A percentile compares a stretch with the other conserved stretches of the same genome.
These are phyloP conservation scores for Heliconius himera DNA, from an alignment of 1,140 invertebrate genomes.

Conservation along the genomic window DNA sequence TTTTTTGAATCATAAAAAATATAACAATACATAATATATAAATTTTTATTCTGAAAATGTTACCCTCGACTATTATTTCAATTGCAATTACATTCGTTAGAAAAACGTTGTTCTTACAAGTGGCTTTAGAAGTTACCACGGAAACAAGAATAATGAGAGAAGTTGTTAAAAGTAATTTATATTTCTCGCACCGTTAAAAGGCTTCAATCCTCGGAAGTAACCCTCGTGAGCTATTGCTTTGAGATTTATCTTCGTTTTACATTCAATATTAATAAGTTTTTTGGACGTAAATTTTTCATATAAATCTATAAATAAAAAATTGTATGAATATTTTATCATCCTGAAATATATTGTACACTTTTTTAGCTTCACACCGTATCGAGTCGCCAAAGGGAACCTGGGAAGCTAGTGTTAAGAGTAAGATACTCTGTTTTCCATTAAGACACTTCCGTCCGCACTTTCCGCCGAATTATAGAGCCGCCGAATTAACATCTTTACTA, in stretches of 20 bases:
- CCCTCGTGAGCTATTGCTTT: background rate
- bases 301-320: background rate
- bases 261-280: background rate
- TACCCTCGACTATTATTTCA: background rate
- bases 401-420: too few relatives aligned
- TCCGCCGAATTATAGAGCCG: too few relatives aligned
- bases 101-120: background rate
- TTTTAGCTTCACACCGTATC: too few relatives aligned
- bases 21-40: too few relatives aligned
- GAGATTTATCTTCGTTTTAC: background rate
- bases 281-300: background rate
- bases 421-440: too few relatives aligned
- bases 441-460: too few relatives aligned
- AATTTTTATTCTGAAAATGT: too few relatives aligned
- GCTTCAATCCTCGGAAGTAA: background rate
- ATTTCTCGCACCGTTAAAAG: background rate
- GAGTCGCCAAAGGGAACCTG: too few relatives aligned
- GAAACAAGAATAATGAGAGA: background rate
- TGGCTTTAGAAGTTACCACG: background rate
- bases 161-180: slow-evolving; percentile 2
- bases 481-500: too few relatives aligned
- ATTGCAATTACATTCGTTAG: background rate
- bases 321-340: too few relatives aligned
- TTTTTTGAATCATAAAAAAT: too few relatives aligned
- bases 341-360: too few relatives aligned